These are phyloP conservation scores for Sander lucioperca DNA, from an alignment of 2,113 vertebrate genomes.

Conservation along the genomic window DNA sequence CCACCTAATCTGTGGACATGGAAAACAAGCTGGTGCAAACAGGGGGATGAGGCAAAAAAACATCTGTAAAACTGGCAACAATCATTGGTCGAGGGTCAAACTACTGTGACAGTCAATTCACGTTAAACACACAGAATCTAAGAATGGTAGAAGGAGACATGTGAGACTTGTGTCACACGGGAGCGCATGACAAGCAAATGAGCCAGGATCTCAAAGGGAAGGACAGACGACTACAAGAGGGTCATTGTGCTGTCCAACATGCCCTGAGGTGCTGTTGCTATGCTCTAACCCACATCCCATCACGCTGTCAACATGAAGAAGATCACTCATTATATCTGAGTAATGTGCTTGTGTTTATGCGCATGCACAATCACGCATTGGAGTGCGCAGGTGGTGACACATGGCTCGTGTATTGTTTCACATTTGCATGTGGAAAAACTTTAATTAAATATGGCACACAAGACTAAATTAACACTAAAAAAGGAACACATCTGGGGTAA, in stretches of 20 bases:
- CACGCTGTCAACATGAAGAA: slow-evolving; percentile 69
- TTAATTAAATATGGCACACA: slow-evolving; percentile 34
- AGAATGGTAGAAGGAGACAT: slow-evolving; percentile 5
- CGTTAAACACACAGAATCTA: neutral
- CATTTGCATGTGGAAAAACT: slow-evolving; percentile 42
- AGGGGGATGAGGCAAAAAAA: neutral
- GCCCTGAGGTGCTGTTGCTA: slow-evolving; percentile 65
- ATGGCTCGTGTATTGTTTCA: slow-evolving; percentile 11
- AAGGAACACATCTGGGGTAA: slow-evolving; percentile 25
- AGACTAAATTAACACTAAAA: slow-evolving; percentile 34
- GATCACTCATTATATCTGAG: slow-evolving; percentile 61
- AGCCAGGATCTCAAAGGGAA: slow-evolving; percentile 33
- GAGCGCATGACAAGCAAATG: slow-evolving; percentile 60
- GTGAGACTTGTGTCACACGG: slow-evolving; percentile 44
- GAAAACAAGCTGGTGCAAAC: neutral
- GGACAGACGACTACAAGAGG: slow-evolving; percentile 51
- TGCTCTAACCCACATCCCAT: slow-evolving; percentile 61
- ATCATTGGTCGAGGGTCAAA: neutral
- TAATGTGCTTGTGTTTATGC: slow-evolving; percentile 11
- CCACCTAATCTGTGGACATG: neutral
- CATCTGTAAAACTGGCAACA: neutral
- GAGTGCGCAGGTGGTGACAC: slow-evolving; percentile 21
- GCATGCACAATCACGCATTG: neutral
- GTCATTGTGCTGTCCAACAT: slow-evolving; percentile 60
- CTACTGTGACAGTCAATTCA: neutral